Base-by-base conservation (phyloP, 2,113 vertebrate genomes). In the Mirounga angustirostris region DNA sequence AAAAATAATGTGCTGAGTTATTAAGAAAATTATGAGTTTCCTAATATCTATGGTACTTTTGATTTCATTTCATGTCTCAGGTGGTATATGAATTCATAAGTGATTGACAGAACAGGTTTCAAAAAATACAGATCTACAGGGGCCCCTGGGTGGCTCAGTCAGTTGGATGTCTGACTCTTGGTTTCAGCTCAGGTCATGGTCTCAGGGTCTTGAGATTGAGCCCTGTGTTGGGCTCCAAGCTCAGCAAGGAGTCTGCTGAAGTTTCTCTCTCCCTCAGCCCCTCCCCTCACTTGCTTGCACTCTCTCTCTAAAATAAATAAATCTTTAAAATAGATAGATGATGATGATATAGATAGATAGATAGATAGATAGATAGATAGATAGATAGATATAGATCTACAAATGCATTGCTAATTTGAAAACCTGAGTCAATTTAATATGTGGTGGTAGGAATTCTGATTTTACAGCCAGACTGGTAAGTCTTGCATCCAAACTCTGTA, bases 391-490 rank as follows among this genome's bases (percentile, higher is more conserved):
- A 19, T 63, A 28, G 15, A n/a, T 78, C 21, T 71, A n/a, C 0
- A 79, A 67, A 61, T 58, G 15, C 4, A 50, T 40, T 95, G 79
- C 33, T 87, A 74, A 59, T 58, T 94, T 96, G 50, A 80, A 96
- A 96, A 80, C 19, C 26, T 78, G 9, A 58, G 43, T 87, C 43
- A 74, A n/a, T 46, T 67, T 24, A 79, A 52, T 76, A 83, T 40
- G 5, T 2, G 1, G 5, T 87, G 28, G 0, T 88, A 67, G 80
- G 43, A 78, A 30, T 83, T 58, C 19, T 94, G 30, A 52, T 19
- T 94, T 4, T 58, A 56, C 4, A 73, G 2, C 24, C 28, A 67
- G 36, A 16, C 1, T 83, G 19, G 24, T 28, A 67, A 67, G 28
- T 65, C 4, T n/a, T 93, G 0, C 8, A 26, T 89, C 4, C n/a